Conservation (phyloP, 1,140 invertebrate genomes). For the Holcopasites calliopsidis region DNA sequence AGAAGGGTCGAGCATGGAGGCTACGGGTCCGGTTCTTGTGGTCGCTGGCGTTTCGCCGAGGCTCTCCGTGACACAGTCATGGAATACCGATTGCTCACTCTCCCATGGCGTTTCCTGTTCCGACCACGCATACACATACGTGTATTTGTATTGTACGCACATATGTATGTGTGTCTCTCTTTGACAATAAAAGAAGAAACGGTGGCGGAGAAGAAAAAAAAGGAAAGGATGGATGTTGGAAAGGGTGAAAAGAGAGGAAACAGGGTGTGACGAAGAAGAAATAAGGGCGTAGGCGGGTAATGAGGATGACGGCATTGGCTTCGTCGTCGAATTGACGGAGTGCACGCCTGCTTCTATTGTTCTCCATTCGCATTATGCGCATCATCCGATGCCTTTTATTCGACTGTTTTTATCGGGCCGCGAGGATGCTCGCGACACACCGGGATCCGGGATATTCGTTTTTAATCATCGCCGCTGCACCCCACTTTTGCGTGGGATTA, state of each 20-base stretch:
- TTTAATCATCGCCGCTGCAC: not conserved
- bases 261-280: not conserved
- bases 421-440: slow-evolving; percentile 24
- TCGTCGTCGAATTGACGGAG: slow-evolving; percentile 57
- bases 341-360: slow-evolving; percentile 66
- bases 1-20: not conserved
- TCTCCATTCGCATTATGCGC: slow-evolving; percentile 54
- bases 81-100: slow-evolving; percentile 73
- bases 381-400: slow-evolving; percentile 55
- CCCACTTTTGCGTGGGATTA: not conserved
- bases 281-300: slow-evolving; percentile 1
- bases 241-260: not conserved
- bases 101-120: slow-evolving; percentile 76
- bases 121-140: slow-evolving; percentile 63
- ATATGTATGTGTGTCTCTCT: no score
- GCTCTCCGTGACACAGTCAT: slow-evolving; percentile 48
- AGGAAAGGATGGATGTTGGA: not conserved
- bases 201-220: not conserved
- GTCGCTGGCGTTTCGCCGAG: slow-evolving; percentile 3
- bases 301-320: slow-evolving; percentile 61
- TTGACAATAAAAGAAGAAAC: no score
- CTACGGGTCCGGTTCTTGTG: slow-evolving; percentile 41
- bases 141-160: no score
- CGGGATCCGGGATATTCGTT: slow-evolving; percentile 9
- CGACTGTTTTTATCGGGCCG: no score